Percentiles rank a stretch among this genome's conserved stretches.
Evolutionary conservation across 2,113 vertebrate genomes (phyloP).

Genomic region (Bostrychus sinensis): DNA sequence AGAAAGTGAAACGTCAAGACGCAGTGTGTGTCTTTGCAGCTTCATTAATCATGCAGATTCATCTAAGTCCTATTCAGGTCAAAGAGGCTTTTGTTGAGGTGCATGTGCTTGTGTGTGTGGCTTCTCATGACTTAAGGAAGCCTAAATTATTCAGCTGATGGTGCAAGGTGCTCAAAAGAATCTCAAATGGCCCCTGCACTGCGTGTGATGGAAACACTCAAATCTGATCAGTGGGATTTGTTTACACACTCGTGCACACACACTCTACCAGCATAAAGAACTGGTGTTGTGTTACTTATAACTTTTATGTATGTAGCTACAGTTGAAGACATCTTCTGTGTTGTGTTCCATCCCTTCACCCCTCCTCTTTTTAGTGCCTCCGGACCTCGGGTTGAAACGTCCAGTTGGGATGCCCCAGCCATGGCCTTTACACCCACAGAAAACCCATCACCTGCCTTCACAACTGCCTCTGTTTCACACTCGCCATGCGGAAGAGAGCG

Average conservation of each 20-base stretch:
- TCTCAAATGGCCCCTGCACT: slow-evolving; percentile 73
- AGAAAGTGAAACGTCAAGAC: slow-evolving; percentile 76
- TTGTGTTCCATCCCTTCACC: slow-evolving; percentile 1
- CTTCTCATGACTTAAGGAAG: slow-evolving; percentile 68
- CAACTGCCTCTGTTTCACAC: slow-evolving; percentile 76
- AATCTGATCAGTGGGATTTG: slow-evolving; percentile 78
- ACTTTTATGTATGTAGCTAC: slow-evolving; percentile 38
- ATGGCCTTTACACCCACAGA: slow-evolving; percentile 49
- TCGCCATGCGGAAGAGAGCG: slow-evolving; percentile 83
- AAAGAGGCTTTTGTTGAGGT: slow-evolving; percentile 54
- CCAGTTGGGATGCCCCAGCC: slow-evolving; percentile 36
- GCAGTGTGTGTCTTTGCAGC: slow-evolving; percentile 46
- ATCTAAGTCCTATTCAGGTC: slow-evolving; percentile 60
- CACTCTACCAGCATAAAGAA: slow-evolving; percentile 25
- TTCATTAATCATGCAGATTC: slow-evolving; percentile 73
- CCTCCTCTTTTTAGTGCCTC: slow-evolving; percentile 41
- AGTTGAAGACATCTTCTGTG: slow-evolving; percentile 13
- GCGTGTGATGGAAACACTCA: slow-evolving; percentile 70
- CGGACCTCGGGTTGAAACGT: slow-evolving; percentile 33
- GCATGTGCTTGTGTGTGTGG: slow-evolving; percentile 28
- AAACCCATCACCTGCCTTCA: slow-evolving; percentile 29
- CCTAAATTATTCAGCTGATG: slow-evolving; percentile 69
- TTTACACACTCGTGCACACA: slow-evolving; percentile 56
- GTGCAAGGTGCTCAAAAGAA: slow-evolving; percentile 63
- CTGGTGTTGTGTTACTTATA: slow-evolving; percentile 64